Conservation (phyloP, 2,888 invertebrate genomes). For the Drosophila algonquin region DNA sequence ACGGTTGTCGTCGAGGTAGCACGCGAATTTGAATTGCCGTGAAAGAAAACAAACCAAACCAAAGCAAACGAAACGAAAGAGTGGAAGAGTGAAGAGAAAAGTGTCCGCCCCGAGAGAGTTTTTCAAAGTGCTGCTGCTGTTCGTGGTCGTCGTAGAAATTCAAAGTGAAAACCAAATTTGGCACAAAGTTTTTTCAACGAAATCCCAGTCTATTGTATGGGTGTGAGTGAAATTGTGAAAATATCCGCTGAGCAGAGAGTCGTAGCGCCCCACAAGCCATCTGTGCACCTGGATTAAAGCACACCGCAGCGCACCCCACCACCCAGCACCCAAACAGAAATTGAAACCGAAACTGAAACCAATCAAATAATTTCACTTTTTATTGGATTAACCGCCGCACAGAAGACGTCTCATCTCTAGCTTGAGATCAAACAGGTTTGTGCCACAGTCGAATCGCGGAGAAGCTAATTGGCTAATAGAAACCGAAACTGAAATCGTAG, state of each 20-base stretch:
- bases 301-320: slow-evolving; percentile 36
- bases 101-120: slow-evolving; percentile 61
- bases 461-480: slow-evolving; percentile 35
- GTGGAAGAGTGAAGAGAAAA: slow-evolving; percentile 8
- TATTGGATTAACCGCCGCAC: slow-evolving; percentile 70
- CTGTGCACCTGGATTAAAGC: slow-evolving; percentile 76
- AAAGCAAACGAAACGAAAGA: not conserved
- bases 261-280: slow-evolving; percentile 20
- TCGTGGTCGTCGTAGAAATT: slow-evolving; percentile 50
- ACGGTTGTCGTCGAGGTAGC: slow-evolving; percentile 68
- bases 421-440: slow-evolving; percentile 67
- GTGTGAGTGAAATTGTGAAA: slow-evolving; percentile 60
- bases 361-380: slow-evolving; percentile 72
- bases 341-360: slow-evolving; percentile 26
- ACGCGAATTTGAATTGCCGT: slow-evolving; percentile 70
- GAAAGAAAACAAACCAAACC: slow-evolving; percentile 10
- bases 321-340: slow-evolving; percentile 19
- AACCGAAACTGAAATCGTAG: slow-evolving; percentile 58
- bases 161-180: slow-evolving; percentile 72
- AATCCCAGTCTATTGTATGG: slow-evolving; percentile 8
- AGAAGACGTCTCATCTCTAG: slow-evolving; percentile 18
- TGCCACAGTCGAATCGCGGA: slow-evolving; percentile 49
- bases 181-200: slow-evolving; percentile 15
- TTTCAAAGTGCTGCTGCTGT: slow-evolving; percentile 31
- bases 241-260: slow-evolving; percentile 52